Evolutionary conservation across 2,113 vertebrate species (phyloP).

Genomic region (Paratilapia polleni): DNA sequence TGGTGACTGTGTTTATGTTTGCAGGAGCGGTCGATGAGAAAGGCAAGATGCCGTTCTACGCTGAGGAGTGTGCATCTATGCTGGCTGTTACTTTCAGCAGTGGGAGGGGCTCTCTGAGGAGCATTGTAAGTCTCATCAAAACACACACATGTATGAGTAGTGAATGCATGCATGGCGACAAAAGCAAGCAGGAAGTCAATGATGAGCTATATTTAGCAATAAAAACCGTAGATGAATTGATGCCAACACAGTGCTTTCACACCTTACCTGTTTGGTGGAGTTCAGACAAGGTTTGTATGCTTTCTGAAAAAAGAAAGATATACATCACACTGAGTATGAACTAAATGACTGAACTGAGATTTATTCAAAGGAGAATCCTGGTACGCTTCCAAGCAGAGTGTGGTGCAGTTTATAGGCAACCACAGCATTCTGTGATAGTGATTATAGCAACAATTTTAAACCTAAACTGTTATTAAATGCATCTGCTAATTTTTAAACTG

Average conservation of each 20-base stretch:
- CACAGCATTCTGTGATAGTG: neutral
- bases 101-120: conserved; percentile 86
- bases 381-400: neutral
- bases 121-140: conserved; percentile 85
- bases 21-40: conserved; percentile 94
- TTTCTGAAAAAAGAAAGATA: neutral
- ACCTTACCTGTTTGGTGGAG: neutral
- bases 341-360: neutral
- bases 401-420: neutral
- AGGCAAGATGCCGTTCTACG: conserved; percentile 93
- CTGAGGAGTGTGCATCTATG: conserved; percentile 96
- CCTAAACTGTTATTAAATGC: neutral
- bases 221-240: neutral
- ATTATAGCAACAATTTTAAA: neutral
- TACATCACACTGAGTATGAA: neutral
- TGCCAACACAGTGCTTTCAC: neutral
- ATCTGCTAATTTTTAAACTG: neutral
- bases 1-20: neutral
- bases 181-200: neutral
- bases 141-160: neutral
- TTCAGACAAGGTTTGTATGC: neutral
- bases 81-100: conserved; percentile 97
- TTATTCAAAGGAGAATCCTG: neutral
- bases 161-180: neutral
- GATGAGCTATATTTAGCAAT: neutral